A percentile compares a stretch with the other conserved stretches of the same genome.
phyloP scores from a whole-genome alignment of 2,113 vertebrate species.

The Forbesichthys papilliferus region DNA sequence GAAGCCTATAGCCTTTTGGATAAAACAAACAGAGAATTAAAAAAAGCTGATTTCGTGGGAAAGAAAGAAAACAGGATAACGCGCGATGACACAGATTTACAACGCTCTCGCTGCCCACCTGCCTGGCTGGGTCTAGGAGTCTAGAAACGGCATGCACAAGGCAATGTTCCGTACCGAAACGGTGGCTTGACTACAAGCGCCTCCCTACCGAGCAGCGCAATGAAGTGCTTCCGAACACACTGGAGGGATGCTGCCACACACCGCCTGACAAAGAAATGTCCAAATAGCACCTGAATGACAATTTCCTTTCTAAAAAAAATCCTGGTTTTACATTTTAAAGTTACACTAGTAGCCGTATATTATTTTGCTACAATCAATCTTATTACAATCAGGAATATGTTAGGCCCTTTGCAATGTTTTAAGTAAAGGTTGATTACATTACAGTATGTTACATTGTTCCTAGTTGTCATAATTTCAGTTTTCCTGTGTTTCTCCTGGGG shows the following conservation, averaged over 20 bases:
- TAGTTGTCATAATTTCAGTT: too few species aligned
- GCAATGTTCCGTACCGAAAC: constrained; percentile 27
- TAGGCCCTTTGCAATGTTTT: too few species aligned
- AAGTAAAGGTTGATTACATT: too few species aligned
- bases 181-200: constrained; percentile 36
- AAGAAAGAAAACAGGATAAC: constrained; percentile 12
- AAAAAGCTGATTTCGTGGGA: constrained; percentile 10
- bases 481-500: too few species aligned
- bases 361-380: too few species aligned
- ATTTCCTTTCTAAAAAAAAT: too few species aligned
- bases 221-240: constrained; percentile 11
- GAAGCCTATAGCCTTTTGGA: constrained; percentile 18
- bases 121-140: constrained; percentile 20
- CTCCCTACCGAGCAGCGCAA: constrained; percentile 38
- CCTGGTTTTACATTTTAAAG: too few species aligned
- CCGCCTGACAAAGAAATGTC: background rate
- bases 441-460: too few species aligned
- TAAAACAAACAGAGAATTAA: constrained; percentile 5
- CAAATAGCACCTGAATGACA: too few species aligned
- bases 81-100: constrained; percentile 16
- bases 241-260: constrained; percentile 19
- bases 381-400: too few species aligned
- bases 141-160: constrained; percentile 29
- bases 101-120: constrained; percentile 28
- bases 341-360: too few species aligned